Evolutionary conservation across 1,140 invertebrate genomes (phyloP), one percentile per base, ranked within the genome.

Genomic region (Panulirus ornatus): DNA sequence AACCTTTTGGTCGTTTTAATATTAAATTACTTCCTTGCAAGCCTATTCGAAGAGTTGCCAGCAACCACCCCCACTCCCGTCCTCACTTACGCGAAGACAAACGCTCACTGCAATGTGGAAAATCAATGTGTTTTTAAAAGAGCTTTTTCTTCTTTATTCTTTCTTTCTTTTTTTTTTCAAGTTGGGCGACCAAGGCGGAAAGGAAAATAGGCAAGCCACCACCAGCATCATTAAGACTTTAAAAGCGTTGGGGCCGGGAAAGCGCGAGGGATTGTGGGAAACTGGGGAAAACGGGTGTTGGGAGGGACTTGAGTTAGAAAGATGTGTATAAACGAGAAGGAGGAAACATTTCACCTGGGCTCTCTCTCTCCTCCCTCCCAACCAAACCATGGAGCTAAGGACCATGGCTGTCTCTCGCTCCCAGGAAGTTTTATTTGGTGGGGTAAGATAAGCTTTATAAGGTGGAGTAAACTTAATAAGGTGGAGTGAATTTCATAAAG

Each of bases 101-200:
- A 78, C 76, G 66, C 75, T 34, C 75, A 88, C 81, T 81, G 70
- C 85, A 71, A 75, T 81, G 85, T 88, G 66, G 85, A 88, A n/a
- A 88, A 88, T 88, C 44, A 78, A 88, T 78, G 85, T 79, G 30
- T 51, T 88, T 86, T 75, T 38, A 78, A 66, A 79, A 11, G 40
- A 27, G 3, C n/a, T n/a, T n/a, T n/a, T n/a, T n/a, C n/a, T n/a
- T n/a, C n/a, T n/a, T n/a, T n/a, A n/a, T n/a, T n/a, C n/a, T n/a
- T n/a, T n/a, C n/a, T n/a, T n/a, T n/a, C n/a, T n/a, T n/a, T n/a
- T n/a, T n/a, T n/a, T n/a, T n/a, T n/a, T n/a, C n/a, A 2, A 73
- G 44, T 40, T 30, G 40, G 27, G 0, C 40, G 42, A 70, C 54
- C 34, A 42, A 83, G 16, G 30, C 38, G 54, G 9, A 36, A 81